Base-by-base conservation (phyloP, 2,797 vertebrate genomes). In the Poecilia velifera region DNA sequence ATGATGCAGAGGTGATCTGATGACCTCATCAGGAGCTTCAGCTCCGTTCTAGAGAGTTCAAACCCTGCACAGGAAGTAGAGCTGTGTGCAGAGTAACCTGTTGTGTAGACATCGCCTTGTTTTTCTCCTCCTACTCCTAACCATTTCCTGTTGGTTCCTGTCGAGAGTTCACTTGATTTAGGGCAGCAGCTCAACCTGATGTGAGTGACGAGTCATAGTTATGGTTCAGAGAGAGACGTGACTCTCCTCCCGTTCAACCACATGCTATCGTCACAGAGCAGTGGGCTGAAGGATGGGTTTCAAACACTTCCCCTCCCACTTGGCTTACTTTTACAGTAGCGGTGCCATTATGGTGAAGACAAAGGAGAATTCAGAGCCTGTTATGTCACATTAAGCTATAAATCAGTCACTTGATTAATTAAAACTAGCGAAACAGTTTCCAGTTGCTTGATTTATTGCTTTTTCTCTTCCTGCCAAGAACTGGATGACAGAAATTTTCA, bases 91-190 rank as follows among this genome's bases (percentile, higher is more conserved):
- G 78, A 41, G 51, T 47, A 90, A 93, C 86, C 86, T 89, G 83
- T 90, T 88, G 91, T 92, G 93, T 93, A 85, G 78, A 59, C 77
- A 73, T 62, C 78, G 57, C 76, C 79, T 86, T 74, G 66, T 73
- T 80, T 72, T 80, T 73, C 75, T 87, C 82, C 82, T 86, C 82
- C 79, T 83, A 31, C 79, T 91, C 47, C 12, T 66, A 88, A 93
- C 91, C 89, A 85, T 93, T 94, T 94, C 93, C 94, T 94, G 91
- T 91, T 55, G 71, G 80, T 79, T 90, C 84, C 85, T 81, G 78
- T 62, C 73, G 41, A 39, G 39, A 73, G 41, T 22, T 64, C 76
- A 72, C 76, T 87, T 82, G 8, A 76, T 77, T 77, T 76, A 78
- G 41, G 13, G 39, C 71, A 43, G 68, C 85, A 28, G 25, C 68